A percentile compares a stretch with the other conserved stretches of the same genome.
These are phyloP conservation scores for Otus sunia DNA, from an alignment of 2,113 vertebrate genomes.

Conservation along the genomic window DNA sequence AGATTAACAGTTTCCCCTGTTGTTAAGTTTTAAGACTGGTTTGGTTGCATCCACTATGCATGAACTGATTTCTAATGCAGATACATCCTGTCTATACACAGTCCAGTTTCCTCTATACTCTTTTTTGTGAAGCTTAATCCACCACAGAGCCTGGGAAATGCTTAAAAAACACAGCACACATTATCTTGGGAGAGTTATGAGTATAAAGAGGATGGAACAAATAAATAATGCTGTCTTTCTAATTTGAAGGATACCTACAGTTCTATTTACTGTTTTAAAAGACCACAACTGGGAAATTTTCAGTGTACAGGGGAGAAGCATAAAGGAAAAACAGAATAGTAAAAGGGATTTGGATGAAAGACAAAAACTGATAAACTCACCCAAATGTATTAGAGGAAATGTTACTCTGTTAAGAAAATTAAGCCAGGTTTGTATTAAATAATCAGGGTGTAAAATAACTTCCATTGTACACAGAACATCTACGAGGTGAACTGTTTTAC, in stretches of 20 bases:
- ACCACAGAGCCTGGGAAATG: background rate
- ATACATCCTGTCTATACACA: background rate
- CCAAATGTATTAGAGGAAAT: background rate
- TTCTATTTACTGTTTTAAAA: background rate
- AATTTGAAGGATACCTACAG: background rate
- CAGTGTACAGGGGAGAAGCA: background rate
- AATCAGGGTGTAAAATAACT: background rate
- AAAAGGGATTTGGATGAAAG: background rate
- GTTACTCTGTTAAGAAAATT: background rate
- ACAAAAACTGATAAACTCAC: background rate
- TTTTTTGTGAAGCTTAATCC: background rate
- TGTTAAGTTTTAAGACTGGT: conserved; percentile 7
- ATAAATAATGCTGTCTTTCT: background rate
- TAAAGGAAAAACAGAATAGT: background rate
- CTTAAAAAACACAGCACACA: background rate
- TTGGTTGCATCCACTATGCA: background rate
- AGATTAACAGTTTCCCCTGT: background rate
- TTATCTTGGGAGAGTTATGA: background rate
- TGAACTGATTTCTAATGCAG: background rate
- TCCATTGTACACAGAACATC: background rate
- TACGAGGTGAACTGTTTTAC: background rate
- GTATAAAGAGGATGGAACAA: background rate
- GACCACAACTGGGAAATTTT: background rate
- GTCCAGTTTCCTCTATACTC: background rate
- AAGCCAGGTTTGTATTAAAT: background rate